Base-by-base conservation (phyloP, 2,797 vertebrate genomes). In the Brotula barbata region DNA sequence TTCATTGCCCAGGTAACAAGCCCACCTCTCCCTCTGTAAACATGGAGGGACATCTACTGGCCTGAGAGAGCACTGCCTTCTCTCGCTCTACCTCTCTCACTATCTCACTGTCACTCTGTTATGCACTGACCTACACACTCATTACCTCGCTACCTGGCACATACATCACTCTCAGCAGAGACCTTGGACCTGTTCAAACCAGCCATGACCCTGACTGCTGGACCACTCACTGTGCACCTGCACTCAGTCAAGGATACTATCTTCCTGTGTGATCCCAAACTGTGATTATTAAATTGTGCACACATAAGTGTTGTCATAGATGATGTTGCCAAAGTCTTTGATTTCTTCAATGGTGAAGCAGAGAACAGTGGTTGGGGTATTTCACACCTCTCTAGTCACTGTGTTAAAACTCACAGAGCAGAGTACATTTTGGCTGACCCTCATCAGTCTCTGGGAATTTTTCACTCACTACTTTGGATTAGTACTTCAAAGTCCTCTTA, bases 31-130 rank as follows among this genome's bases (percentile, higher is more conserved):
- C 69, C 84, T 85, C 51, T 71, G 57, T 84, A 87, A 86, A 90
- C 81, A 86, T 88, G 77, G 86, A 86, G 85, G 78, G 88, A 88
- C 90, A 89, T 87, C 89, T 91, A 63, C 90, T 90, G 88, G 90
- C 67, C 71, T 86, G 42, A 39, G 17, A 66, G 73, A 69, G 88
- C 85, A 91, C 80, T 88, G 82, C 76, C 73, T 84, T 58, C 39
- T 40, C 37, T 65, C 23, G 9, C 42, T 61, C 16, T 28, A 58
- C 25, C 19, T 37, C 23, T 49, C 34, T 51, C 17, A 47, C 67
- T 50, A 31, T 66, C 65, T 72, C 69, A 54, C 0, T 81, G 63
- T 75, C 76, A 58, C 37, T 77, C 44, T 57, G 62, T 41, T 58
- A 42, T 78, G 63, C 46, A 64, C 47, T 71, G 36, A 49, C 48